Base-by-base conservation (phyloP, 1,140 invertebrate genomes). In the Tribolium castaneum region DNA sequence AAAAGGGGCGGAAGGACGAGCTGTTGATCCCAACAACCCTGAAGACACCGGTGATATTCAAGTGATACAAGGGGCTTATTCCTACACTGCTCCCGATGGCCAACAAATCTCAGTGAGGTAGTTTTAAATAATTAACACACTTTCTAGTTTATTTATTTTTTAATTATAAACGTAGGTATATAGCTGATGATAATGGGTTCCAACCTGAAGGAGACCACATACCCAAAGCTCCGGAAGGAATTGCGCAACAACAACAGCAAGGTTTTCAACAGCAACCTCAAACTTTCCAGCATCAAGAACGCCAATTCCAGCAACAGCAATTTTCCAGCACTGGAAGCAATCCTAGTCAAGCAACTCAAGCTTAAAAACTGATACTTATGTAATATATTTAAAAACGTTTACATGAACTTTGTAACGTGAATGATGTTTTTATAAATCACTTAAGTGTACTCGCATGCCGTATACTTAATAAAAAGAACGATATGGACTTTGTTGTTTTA, bases 141-240 rank as follows among this genome's bases (percentile, higher is more conserved):
- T 45, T 9, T 45, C n/a, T 5, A 52, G 12, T 73, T 10, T 2
- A 13, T 35, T 75, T 16, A 25, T 7, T 34, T 12, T 39, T 7
- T 5, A 45, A 45, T 49, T 51, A 5, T 30, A 3, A 30, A 30
- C 25, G n/a, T 51, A 76, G 75, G 13, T 89, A 89, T 49, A 84
- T 87, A 12, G 80, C 89, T 66, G 92, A 93, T 83, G 91, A 93
- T 81, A 91, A 91, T 54, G 92, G 90, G 2, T 92, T 91, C 81
- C 89, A 91, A 78, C 91, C 92, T 1, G 87, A 89, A 54, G 92
- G 92, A 3, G 89, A 88, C 12, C 91, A 92, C 80, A 83, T 93
- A 0, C 92, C 92, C 12, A 93, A 92, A 1, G 89, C 93, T 1
- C 92, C 92, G 0, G 90, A 88, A 74, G 92, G 91, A 1, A 93